phyloP scores from a whole-genome alignment of 2,888 invertebrate genomes.

The Sarcophaga caerulescens region DNA sequence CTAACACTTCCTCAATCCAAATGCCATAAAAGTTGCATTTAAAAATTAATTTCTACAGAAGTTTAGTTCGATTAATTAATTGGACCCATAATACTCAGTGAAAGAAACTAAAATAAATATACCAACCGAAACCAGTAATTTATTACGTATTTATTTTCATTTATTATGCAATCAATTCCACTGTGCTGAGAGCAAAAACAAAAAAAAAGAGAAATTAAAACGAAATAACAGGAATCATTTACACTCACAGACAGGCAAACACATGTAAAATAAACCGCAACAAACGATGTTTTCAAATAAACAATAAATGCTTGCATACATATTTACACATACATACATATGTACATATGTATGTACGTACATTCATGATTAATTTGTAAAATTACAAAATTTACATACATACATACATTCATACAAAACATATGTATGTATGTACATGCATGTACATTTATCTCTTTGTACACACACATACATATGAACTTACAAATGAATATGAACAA shows the following conservation, averaged over 20 bases:
- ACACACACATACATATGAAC: neutral
- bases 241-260: neutral
- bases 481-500: neutral
- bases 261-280: conserved; percentile 34
- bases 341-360: neutral
- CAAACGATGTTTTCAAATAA: neutral
- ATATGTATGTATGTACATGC: neutral
- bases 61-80: no score
- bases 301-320: neutral
- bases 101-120: no score
- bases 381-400: neutral
- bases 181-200: neutral
- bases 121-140: no score
- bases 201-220: neutral
- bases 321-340: neutral
- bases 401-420: neutral
- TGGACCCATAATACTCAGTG: no score
- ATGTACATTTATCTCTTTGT: no score
- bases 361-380: neutral
- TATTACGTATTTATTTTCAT: neutral
- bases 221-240: neutral
- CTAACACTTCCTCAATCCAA: no score
- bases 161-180: neutral
- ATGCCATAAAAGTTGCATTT: no score
- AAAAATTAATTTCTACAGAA: no score